These are phyloP conservation scores for Parasteatoda tepidariorum DNA, from an alignment of 1,140 invertebrate genomes.

Conservation along the genomic window DNA sequence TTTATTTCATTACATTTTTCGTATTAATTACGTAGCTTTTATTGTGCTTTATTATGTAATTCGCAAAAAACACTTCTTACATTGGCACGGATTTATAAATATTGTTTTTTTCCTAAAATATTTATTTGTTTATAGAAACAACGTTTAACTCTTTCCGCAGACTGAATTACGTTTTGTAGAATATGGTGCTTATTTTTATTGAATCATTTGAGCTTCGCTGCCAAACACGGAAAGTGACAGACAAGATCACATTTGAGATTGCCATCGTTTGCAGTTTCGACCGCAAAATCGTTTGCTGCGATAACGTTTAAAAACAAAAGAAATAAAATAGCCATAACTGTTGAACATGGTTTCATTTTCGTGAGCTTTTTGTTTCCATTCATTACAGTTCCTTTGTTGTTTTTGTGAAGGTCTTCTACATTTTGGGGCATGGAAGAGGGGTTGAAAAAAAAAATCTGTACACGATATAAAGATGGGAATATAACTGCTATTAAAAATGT, in stretches of 20 bases:
- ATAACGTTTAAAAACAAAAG: not conserved
- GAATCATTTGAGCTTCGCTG: not conserved
- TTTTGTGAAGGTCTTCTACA: constrained; percentile 1
- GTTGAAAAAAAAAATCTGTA: not conserved
- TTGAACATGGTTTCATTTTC: constrained; percentile 28
- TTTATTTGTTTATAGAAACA: no score
- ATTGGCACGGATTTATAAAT: no score
- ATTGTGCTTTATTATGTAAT: no score
- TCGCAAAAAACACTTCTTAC: no score
- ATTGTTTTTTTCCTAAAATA: no score
- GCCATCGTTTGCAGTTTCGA: constrained; percentile 2
- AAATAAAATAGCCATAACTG: not conserved
- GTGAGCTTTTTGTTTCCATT: constrained; percentile 49
- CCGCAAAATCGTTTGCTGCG: constrained; percentile 8
- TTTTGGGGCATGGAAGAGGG: constrained; percentile 7
- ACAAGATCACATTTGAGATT: not conserved
- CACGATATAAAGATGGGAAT: constrained; percentile 19
- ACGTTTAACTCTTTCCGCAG: no score
- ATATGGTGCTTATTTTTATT: no score
- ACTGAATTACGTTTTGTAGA: no score
- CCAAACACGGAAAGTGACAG: not conserved
- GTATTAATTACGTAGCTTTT: no score
- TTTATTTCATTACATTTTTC: no score
- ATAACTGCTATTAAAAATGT: constrained; percentile 58
- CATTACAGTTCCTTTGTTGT: constrained; percentile 33